These are phyloP conservation scores for Drosophila sp. DNA, from an alignment of 1,140 invertebrate genomes.

Conservation along the genomic window DNA sequence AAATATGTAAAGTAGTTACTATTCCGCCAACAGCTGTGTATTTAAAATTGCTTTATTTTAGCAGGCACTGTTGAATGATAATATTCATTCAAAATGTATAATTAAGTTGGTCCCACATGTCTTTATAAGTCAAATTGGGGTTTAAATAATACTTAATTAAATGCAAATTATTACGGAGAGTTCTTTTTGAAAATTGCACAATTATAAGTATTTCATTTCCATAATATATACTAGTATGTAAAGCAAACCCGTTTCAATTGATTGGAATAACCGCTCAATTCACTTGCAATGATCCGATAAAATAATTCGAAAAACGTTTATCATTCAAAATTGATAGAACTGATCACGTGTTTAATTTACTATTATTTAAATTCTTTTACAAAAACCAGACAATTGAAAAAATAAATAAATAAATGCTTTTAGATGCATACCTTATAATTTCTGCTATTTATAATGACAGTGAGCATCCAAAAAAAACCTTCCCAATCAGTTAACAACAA, in stretches of 20 bases:
- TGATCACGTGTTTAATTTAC: not conserved
- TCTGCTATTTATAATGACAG: conserved; percentile 10
- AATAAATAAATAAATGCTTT: conserved; percentile 4
- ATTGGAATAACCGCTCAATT: not conserved
- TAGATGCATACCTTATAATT: conserved; percentile 11
- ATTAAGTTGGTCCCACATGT: not conserved
- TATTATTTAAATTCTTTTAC: not conserved
- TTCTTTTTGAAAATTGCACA: not conserved
- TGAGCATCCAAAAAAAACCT: conserved; percentile 1
- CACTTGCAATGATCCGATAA: not conserved
- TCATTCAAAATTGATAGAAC: not conserved
- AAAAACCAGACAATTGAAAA: conserved; percentile 5
- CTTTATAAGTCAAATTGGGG: not conserved
- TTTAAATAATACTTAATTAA: not conserved
- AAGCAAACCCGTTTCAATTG: not conserved
- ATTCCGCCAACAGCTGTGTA: too few species aligned
- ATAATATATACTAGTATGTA: not conserved
- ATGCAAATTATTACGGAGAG: not conserved
- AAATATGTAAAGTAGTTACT: not conserved
- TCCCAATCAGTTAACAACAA: not conserved
- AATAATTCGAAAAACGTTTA: not conserved
- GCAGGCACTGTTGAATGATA: not conserved
- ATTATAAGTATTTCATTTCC: not conserved
- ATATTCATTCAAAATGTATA: not conserved
- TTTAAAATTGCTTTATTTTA: not conserved